phyloP scores from a whole-genome alignment of 2,113 vertebrate genomes.

The Craseonycteris thonglongyai region DNA sequence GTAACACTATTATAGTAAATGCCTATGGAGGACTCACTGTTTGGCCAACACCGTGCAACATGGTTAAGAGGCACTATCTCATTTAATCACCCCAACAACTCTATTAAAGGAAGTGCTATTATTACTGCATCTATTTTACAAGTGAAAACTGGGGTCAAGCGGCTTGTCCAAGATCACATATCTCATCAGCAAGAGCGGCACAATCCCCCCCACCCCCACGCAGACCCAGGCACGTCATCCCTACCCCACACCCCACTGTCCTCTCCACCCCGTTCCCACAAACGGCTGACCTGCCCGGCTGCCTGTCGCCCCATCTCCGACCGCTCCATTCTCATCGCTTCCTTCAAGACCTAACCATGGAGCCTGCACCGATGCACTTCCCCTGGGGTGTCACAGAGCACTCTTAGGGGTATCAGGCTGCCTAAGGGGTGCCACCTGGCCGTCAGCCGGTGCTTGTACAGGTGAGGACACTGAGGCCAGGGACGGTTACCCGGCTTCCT shows the following conservation, averaged over 20 bases:
- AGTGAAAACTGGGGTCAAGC: too few species aligned
- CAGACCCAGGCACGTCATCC: neutral
- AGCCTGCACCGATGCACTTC: neutral
- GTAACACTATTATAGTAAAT: neutral
- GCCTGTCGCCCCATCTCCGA: neutral
- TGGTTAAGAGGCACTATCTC: neutral
- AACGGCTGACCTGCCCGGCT: neutral
- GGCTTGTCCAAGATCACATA: neutral
- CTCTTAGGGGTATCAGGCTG: neutral
- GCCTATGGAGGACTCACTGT: neutral
- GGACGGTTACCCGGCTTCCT: neutral
- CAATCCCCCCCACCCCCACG: neutral
- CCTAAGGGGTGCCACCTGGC: neutral
- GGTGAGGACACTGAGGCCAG: neutral
- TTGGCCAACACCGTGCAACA: neutral
- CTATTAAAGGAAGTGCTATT: neutral
- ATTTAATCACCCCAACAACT: neutral
- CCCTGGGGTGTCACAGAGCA: neutral
- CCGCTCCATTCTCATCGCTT: neutral
- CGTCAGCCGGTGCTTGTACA: neutral
- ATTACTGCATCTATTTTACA: neutral
- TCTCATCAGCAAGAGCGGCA: too few species aligned
- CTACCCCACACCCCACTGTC: fast-evolving
- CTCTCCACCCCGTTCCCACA: fast-evolving
- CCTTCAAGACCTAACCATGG: neutral